Evolutionary conservation across 2,797 vertebrate genomes (phyloP), one percentile per base, ranked within the genome.

Genomic region (Phrynocephalus guinanensis): DNA sequence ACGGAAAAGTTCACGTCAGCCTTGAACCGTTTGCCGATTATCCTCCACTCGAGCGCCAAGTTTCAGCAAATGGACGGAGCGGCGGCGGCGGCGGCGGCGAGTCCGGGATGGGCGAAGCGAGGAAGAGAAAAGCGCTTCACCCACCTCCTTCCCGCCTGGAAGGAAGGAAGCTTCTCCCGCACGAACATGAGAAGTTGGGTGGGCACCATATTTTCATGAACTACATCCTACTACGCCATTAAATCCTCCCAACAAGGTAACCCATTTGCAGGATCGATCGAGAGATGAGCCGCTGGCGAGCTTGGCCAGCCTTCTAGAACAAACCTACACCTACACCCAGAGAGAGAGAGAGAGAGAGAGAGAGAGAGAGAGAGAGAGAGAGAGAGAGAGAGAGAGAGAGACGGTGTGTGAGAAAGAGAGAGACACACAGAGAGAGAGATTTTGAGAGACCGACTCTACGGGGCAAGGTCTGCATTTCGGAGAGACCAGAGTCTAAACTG

Each of bases 21-120:
- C 92, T 83, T 92, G 91, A 94, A 93, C 93, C 90, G 80, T 87
- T 92, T 91, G 87, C 79, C 87, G 91, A 89, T 91, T 33, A 67
- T 86, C 92, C 86, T 2, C 11, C 83, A 48, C 68, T 79, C 63
- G 7, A 26, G 30, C 60, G 26, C 26, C 38, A 66, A 66, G 20
- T 30, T 70, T n/a, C 68, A 56, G 52, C 52, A 63, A 63, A 63
- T 20, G 18, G 78, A 63, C 30, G 60, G 18, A 28, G 22, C 22
- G 50, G 22, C 22, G 1, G 30, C 56, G 16, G 13, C 8, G 1
- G 16, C 8, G 0, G 24, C 3, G n/a, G 38, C 38, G 38, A 44
- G 38, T 44, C 38, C 0, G 38, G 38, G 38, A 44, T 44, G 66
- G 15, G 28, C 8, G 15, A 70, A 18, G 66, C 6, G 13, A 13